These are phyloP conservation scores for Blastomussa wellsi DNA, from an alignment of 92 coral and sea anemone species.

Conservation along the genomic window DNA sequence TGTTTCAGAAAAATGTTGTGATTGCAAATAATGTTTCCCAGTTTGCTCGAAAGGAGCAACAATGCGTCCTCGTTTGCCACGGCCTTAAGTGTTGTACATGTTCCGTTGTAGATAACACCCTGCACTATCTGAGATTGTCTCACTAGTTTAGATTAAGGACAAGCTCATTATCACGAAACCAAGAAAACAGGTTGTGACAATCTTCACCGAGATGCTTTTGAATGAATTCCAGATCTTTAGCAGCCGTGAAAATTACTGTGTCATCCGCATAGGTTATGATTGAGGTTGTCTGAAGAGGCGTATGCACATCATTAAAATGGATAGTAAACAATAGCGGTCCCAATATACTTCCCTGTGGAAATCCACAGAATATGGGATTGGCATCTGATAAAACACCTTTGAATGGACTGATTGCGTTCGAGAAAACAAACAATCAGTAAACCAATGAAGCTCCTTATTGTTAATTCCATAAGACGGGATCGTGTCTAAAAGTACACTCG, in stretches of 20 bases:
- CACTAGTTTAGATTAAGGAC: too few relatives aligned
- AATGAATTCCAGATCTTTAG: constrained; percentile 14
- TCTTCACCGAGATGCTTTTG: constrained; percentile 7
- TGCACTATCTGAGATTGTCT: too few relatives aligned
- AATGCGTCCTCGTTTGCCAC: too few relatives aligned
- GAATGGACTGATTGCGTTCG: constrained; percentile 34
- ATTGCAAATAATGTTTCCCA: too few relatives aligned
- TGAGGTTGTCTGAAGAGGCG: constrained; percentile 31
- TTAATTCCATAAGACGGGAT: too few relatives aligned
- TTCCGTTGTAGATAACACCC: too few relatives aligned
- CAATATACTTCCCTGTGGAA: constrained; percentile 44
- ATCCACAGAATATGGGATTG: constrained; percentile 36
- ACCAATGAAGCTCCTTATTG: constrained; percentile 36
- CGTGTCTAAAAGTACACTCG: too few relatives aligned
- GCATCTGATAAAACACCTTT: constrained; percentile 39
- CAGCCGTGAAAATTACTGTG: constrained; percentile 36
- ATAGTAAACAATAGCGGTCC: constrained; percentile 39
- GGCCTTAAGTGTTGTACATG: too few relatives aligned
- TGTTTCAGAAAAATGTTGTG: too few relatives aligned
- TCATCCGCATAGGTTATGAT: constrained; percentile 53
- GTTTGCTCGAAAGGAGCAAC: too few relatives aligned
- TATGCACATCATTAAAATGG: constrained; percentile 50
- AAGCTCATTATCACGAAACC: constrained; percentile 11
- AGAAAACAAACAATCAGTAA: constrained; percentile 41
- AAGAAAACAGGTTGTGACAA: not conserved